Evolutionary conservation across 2,888 invertebrate species (phyloP).

Genomic region (Dicyrtomina minuta): DNA sequence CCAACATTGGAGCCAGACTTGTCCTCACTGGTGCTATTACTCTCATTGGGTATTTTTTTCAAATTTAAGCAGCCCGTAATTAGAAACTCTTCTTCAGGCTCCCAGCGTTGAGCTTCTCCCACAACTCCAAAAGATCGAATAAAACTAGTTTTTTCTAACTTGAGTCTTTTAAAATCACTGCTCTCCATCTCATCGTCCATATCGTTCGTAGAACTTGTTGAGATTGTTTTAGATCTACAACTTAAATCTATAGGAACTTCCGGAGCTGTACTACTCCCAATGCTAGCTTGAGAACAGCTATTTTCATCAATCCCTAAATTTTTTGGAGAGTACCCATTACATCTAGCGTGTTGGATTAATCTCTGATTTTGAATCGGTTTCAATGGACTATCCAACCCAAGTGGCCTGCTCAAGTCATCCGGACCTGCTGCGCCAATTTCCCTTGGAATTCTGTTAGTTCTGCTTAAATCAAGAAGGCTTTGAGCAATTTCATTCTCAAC

Average conservation of each 20-base stretch:
- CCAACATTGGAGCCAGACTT: background rate
- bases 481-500: constrained; percentile 81
- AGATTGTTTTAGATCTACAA: constrained; percentile 20
- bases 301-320: constrained; percentile 23
- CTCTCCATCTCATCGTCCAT: background rate
- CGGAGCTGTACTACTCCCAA: background rate
- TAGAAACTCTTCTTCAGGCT: constrained; percentile 45
- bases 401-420: background rate
- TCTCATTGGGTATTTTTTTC: constrained; percentile 17
- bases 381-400: background rate
- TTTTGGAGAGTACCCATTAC: constrained; percentile 6
- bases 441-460: constrained; percentile 35
- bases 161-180: constrained; percentile 36
- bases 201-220: background rate
- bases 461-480: constrained; percentile 71
- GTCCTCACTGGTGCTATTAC: constrained; percentile 1
- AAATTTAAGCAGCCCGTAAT: constrained; percentile 47
- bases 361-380: background rate
- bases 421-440: constrained; percentile 7
- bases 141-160: constrained; percentile 43
- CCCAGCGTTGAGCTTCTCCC: constrained; percentile 50
- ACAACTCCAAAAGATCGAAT: constrained; percentile 45
- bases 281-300: constrained; percentile 12
- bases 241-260: constrained; percentile 51
- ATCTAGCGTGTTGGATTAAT: background rate